Evolutionary conservation across 2,888 invertebrate species (phyloP).

Genomic region (Ceratothoa steindachneri): DNA sequence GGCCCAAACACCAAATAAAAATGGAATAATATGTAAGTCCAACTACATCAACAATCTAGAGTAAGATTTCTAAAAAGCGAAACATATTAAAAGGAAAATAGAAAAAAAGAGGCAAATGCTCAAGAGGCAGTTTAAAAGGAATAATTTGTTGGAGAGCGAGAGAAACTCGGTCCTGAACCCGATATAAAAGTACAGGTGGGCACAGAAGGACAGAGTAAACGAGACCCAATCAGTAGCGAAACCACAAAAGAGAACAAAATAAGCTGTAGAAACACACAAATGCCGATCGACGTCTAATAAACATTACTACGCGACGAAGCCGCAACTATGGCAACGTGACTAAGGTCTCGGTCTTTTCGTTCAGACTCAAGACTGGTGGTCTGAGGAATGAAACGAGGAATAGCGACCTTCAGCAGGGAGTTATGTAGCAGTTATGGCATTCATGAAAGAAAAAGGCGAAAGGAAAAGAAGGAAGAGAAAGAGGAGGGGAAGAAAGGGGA

Average conservation of each 20-base stretch:
- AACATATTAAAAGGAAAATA: background rate
- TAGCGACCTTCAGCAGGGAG: too few species aligned
- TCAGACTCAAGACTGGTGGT: too few species aligned
- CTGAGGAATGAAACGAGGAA: too few species aligned
- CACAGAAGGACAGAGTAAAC: too few species aligned
- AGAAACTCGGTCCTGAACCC: too few species aligned
- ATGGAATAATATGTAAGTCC: background rate
- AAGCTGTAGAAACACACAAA: background rate
- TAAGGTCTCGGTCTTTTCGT: too few species aligned
- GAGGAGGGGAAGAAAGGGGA: too few species aligned
- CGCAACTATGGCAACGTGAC: too few species aligned
- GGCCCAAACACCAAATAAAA: conserved; percentile 10
- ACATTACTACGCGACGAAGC: background rate
- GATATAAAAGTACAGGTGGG: too few species aligned
- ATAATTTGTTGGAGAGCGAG: too few species aligned
- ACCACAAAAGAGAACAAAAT: background rate
- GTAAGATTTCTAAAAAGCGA: background rate
- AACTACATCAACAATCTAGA: conserved; percentile 1
- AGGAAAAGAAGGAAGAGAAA: too few species aligned
- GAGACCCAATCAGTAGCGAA: background rate
- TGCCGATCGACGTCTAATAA: background rate
- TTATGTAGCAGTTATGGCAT: too few species aligned
- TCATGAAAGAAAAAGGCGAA: background rate
- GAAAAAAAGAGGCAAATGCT: background rate
- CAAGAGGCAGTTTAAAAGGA: background rate